phyloP scores from a whole-genome alignment of 2,113 vertebrate species.

The Felis chaus region DNA sequence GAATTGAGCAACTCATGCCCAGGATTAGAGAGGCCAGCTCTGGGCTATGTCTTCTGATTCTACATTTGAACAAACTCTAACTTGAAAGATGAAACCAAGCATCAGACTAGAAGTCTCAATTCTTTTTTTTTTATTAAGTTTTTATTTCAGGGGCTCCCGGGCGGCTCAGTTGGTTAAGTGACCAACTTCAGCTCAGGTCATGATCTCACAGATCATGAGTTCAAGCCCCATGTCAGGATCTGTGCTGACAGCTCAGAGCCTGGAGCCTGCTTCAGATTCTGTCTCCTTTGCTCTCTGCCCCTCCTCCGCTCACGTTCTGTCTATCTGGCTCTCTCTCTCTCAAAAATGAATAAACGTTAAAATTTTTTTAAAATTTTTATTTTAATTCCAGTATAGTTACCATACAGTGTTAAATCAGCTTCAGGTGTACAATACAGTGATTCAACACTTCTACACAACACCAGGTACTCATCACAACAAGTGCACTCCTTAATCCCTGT shows the following conservation, averaged over 20 bases:
- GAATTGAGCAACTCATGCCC: not conserved
- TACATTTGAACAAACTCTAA: not conserved
- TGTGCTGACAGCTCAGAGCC: too few relatives aligned
- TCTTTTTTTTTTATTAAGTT: not conserved
- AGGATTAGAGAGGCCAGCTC: not conserved
- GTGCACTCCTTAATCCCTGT: not conserved
- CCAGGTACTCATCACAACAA: not conserved
- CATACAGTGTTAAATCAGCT: not conserved
- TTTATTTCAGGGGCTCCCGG: not conserved
- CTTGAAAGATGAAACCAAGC: not conserved
- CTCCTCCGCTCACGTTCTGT: too few relatives aligned
- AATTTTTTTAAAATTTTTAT: not conserved
- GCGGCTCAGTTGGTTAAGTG: too few relatives aligned
- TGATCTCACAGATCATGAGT: too few relatives aligned
- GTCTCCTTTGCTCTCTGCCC: too few relatives aligned
- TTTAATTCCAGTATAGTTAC: not conserved
- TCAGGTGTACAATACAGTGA: not conserved
- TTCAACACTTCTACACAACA: not conserved
- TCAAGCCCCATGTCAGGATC: too few relatives aligned
- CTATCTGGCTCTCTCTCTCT: too few relatives aligned
- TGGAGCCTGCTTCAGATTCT: too few relatives aligned
- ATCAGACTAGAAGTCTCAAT: not conserved
- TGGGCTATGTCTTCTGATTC: not conserved
- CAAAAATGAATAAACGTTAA: too few relatives aligned
- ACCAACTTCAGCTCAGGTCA: too few relatives aligned